Base-by-base conservation (phyloP, 2,797 vertebrate genomes). In the Phalanger gymnotis region DNA sequence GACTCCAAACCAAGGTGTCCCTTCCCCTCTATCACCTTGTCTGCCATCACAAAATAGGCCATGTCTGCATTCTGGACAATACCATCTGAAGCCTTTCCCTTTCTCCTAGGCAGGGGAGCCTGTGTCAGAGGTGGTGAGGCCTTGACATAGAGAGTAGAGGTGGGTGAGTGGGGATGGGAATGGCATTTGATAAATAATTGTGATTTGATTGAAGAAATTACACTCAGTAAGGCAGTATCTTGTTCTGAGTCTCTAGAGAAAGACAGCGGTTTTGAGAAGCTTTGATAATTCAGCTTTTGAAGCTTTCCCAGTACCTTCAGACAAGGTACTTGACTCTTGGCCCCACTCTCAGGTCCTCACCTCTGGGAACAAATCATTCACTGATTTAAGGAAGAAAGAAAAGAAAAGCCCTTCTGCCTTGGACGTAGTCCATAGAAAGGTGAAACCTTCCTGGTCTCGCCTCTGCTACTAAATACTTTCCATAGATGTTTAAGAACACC, bases 401-500 rank as follows among this genome's bases (percentile, higher is more conserved):
- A 92, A 40, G 91, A 92, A 91, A 92, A 95, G 57, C 93, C 16
- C 30, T 90, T 66, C 55, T 16, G 54, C n/a, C 28, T 6, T 90
- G 31, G 19, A 54, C 34, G 73, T 56, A 47, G 40, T 51, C 40
- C 73, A 51, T 27, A 81, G 66, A 47, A 81, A 92, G 5, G 89
- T 93, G 66, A 92, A 58, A 12, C 16, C 56, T 96, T 93, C 53
- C 54, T 57, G 2, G 16, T 91, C 66, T 94, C 87, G 91, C 90
- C 56, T 34, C n/a, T 66, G 14, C 1, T 73, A 52, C 47, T 95
- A 51, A 31, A 3, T 90, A n/a, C 97, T 93, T 96, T 92, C 54
- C 9, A 9, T 81, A 3, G 34, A 28, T 98, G 54, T 94, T 92
- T 93, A 97, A 58, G 56, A 96, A 96, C 95, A 94, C 90, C 97